phyloP scores from a whole-genome alignment of 2,888 invertebrate species.

The Microctonus brassicae region DNA sequence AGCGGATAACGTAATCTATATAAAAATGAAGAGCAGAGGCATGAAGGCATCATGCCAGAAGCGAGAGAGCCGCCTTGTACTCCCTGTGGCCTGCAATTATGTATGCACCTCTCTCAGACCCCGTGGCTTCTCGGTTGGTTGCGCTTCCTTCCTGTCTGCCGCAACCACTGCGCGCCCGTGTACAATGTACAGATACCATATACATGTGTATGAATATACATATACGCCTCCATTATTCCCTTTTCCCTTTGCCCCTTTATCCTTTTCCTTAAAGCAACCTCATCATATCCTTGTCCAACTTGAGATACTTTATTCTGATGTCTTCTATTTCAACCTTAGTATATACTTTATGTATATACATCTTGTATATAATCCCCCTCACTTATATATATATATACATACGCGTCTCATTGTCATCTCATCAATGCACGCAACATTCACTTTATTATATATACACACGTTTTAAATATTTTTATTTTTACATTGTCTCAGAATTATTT shows the following conservation, averaged over 20 bases:
- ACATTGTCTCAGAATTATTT: background rate
- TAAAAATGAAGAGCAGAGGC: slow-evolving; percentile 21
- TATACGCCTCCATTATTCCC: slow-evolving; percentile 40
- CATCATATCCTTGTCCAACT: slow-evolving; percentile 2
- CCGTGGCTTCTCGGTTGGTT: slow-evolving; percentile 67
- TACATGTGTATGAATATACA: background rate
- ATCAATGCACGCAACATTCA: slow-evolving; percentile 13
- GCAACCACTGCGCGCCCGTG: slow-evolving; percentile 57
- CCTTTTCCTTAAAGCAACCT: slow-evolving; percentile 21
- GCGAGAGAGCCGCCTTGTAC: slow-evolving; percentile 32
- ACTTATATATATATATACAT: background rate
- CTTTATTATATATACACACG: background rate
- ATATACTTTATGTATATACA: no score
- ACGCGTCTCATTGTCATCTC: slow-evolving; percentile 20
- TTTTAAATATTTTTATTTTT: background rate
- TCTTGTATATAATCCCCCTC: no score
- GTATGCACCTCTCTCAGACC: slow-evolving; percentile 65
- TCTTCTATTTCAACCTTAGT: no score
- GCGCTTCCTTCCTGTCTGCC: slow-evolving; percentile 69
- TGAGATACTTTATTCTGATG: background rate
- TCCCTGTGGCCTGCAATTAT: slow-evolving; percentile 63
- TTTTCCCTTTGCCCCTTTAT: slow-evolving; percentile 20
- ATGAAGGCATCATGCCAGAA: slow-evolving; percentile 8
- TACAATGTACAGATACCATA: slow-evolving; percentile 36
- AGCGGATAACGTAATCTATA: slow-evolving; percentile 8